These are phyloP conservation scores for Protosalanx chinensis DNA, from an alignment of 2,797 vertebrate species.

Conservation along the genomic window DNA sequence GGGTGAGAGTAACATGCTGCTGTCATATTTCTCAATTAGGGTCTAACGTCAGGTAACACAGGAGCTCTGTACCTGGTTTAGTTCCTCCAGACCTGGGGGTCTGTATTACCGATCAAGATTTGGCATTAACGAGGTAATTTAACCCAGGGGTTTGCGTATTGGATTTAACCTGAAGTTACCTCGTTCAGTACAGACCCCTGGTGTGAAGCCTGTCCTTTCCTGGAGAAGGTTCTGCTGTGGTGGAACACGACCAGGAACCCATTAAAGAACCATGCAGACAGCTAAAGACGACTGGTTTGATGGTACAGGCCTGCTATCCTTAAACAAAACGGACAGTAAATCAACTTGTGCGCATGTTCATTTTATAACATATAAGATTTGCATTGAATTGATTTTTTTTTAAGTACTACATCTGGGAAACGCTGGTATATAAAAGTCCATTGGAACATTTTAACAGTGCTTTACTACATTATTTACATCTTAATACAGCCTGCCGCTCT, in stretches of 20 bases:
- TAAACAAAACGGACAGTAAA: background rate
- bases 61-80: background rate
- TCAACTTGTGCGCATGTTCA: background rate
- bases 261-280: too few relatives aligned
- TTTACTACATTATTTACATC: slow-evolving; percentile 33
- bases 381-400: slow-evolving; percentile 29
- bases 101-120: too few relatives aligned
- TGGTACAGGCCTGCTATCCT: background rate
- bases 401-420: slow-evolving; percentile 37
- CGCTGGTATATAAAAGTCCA: slow-evolving; percentile 35
- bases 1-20: background rate
- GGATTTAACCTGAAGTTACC: too few relatives aligned
- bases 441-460: slow-evolving; percentile 32
- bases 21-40: background rate
- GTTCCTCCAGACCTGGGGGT: background rate
- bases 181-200: too few relatives aligned
- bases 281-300: too few relatives aligned
- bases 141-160: too few relatives aligned
- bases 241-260: too few relatives aligned
- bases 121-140: too few relatives aligned
- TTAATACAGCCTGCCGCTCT: background rate
- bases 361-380: slow-evolving; percentile 49
- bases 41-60: background rate
- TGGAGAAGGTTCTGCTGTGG: background rate
- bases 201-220: background rate